These are phyloP conservation scores for Ectemnius lituratus DNA, from an alignment of 2,888 invertebrate genomes.

Conservation along the genomic window DNA sequence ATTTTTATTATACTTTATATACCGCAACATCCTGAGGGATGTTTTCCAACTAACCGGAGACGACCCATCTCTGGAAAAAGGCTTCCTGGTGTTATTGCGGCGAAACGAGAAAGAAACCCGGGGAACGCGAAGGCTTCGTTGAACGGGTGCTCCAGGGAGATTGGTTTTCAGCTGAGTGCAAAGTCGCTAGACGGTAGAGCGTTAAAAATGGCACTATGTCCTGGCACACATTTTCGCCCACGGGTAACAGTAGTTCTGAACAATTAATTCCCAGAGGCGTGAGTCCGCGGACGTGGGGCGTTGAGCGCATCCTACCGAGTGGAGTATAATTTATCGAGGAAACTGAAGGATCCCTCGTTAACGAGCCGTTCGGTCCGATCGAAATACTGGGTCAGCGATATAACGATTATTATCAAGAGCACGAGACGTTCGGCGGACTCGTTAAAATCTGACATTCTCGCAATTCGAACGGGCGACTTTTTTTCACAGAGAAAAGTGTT, in stretches of 20 bases:
- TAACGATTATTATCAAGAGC: conserved; percentile 15
- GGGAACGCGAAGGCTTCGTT: background rate
- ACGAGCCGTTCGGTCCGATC: conserved; percentile 21
- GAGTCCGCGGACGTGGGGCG: conserved; percentile 33
- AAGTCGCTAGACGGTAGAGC: conserved; percentile 21
- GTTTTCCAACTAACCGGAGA: conserved; percentile 19
- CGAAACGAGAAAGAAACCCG: background rate
- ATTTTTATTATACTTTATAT: conserved; percentile 38
- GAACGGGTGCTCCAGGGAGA: background rate
- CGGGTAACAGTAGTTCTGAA: conserved; percentile 59
- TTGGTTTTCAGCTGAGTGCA: conserved; percentile 7
- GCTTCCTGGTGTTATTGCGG: background rate
- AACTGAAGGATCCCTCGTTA: conserved; percentile 40
- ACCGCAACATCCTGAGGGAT: conserved; percentile 23
- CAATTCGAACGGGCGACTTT: conserved; percentile 40
- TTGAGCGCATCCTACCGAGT: conserved; percentile 42
- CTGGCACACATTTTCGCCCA: conserved; percentile 48
- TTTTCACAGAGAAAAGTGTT: conserved; percentile 51
- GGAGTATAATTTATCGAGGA: conserved; percentile 25
- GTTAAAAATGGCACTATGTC: conserved; percentile 40
- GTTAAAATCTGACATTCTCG: conserved; percentile 27
- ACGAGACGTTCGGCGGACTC: conserved; percentile 12
- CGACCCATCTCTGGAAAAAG: conserved; percentile 16
- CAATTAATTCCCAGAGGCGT: conserved; percentile 57
- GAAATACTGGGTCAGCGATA: background rate